Percentiles rank a stretch among this genome's conserved stretches.
Evolutionary conservation across 2,888 invertebrate species (phyloP).

Genomic region (Diarsia mendica): DNA sequence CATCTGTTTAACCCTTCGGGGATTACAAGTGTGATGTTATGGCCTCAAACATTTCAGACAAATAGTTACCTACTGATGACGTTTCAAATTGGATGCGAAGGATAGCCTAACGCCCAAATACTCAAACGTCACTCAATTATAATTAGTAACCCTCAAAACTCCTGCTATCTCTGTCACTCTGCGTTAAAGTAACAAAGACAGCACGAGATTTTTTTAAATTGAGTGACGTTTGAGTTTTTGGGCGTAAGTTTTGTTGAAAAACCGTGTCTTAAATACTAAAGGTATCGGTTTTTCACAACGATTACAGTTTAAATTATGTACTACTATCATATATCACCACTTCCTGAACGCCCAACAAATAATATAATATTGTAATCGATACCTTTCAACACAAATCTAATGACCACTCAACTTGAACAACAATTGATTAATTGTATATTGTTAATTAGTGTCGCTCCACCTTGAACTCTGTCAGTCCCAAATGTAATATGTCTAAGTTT

Average conservation of each 20-base stretch:
- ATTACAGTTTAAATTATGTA: neutral
- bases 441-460: slow-evolving; percentile 65
- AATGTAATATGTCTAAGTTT: slow-evolving; percentile 60
- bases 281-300: neutral
- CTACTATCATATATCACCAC: slow-evolving; percentile 7
- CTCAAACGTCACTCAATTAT: no score
- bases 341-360: slow-evolving; percentile 29
- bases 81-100: no score
- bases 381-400: slow-evolving; percentile 44
- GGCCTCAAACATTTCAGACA: no score
- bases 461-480: slow-evolving; percentile 72
- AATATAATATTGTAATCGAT: slow-evolving; percentile 46
- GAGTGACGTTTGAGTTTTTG: no score
- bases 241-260: neutral
- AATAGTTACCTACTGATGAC: no score
- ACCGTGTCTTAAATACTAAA: neutral
- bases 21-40: no score
- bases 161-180: no score
- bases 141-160: no score
- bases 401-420: slow-evolving; percentile 24
- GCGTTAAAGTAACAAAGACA: no score
- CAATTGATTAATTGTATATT: slow-evolving; percentile 69
- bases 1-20: no score
- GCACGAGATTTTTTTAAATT: no score
- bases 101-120: no score